Conservation (phyloP, 2,888 invertebrate genomes). For the Epicampocera succincta region DNA sequence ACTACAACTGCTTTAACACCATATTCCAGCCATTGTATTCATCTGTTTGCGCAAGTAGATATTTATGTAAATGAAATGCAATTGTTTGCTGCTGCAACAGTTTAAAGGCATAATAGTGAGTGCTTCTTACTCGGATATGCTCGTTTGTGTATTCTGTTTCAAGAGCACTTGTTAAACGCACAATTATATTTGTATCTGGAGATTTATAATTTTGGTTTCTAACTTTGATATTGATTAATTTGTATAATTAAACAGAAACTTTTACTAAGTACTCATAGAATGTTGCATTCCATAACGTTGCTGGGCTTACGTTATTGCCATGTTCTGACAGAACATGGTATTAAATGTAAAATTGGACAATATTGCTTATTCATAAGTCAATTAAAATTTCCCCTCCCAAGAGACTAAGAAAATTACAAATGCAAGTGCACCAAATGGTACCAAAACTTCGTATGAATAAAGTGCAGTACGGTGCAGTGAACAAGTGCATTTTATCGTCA, state of each 20-base stretch:
- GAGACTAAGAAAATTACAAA: constrained; percentile 52
- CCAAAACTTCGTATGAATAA: constrained; percentile 11
- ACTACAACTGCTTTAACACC: constrained; percentile 30
- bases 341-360: constrained; percentile 62
- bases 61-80: constrained; percentile 17
- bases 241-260: constrained; percentile 61
- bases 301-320: constrained; percentile 19
- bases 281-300: not conserved
- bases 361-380: constrained; percentile 65
- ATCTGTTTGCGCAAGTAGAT: not conserved
- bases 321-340: constrained; percentile 36
- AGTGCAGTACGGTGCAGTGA: constrained; percentile 25
- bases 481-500: constrained; percentile 57
- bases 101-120: constrained; percentile 11
- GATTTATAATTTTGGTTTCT: constrained; percentile 64
- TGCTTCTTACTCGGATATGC: not conserved
- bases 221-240: constrained; percentile 65
- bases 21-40: constrained; percentile 18
- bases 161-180: constrained; percentile 57
- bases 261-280: constrained; percentile 34
- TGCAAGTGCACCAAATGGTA: constrained; percentile 20
- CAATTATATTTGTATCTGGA: constrained; percentile 57
- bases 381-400: constrained; percentile 56
- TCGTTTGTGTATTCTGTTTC: not conserved
- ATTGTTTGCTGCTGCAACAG: constrained; percentile 20